Evolutionary conservation across 2,113 vertebrate species (phyloP).

Genomic region (Etia nguti): DNA sequence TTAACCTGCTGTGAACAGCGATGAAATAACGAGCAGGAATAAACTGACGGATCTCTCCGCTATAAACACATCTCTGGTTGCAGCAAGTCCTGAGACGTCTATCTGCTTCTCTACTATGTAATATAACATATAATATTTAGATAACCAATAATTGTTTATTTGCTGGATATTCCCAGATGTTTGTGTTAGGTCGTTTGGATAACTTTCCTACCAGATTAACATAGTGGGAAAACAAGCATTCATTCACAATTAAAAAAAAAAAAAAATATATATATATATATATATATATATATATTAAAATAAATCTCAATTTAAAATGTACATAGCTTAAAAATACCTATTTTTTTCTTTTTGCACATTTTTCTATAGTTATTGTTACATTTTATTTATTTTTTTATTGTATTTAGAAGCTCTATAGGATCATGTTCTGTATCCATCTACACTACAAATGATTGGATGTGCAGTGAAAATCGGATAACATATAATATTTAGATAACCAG

Average conservation of each 20-base stretch:
- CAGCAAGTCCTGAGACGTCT: background rate
- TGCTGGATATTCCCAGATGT: background rate
- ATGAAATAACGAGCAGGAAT: background rate
- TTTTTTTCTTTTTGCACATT: no score
- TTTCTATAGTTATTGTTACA: no score
- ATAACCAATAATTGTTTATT: background rate
- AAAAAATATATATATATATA: no score
- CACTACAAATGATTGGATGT: no score
- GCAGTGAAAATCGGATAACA: no score
- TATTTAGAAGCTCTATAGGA: no score
- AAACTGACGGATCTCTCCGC: accelerated
- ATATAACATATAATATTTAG: no score
- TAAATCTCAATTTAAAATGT: no score
- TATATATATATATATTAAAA: no score
- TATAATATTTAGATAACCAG: background rate
- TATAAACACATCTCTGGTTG: accelerated
- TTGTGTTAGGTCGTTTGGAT: background rate
- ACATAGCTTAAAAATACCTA: no score
- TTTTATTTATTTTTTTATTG: no score
- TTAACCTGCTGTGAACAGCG: background rate
- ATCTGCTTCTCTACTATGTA: background rate
- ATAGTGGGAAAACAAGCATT: accelerated
- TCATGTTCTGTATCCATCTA: no score
- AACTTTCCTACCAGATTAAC: background rate
- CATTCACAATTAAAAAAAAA: accelerated